phyloP scores from a whole-genome alignment of 2,888 invertebrate species.

The Morpho deidamia region DNA sequence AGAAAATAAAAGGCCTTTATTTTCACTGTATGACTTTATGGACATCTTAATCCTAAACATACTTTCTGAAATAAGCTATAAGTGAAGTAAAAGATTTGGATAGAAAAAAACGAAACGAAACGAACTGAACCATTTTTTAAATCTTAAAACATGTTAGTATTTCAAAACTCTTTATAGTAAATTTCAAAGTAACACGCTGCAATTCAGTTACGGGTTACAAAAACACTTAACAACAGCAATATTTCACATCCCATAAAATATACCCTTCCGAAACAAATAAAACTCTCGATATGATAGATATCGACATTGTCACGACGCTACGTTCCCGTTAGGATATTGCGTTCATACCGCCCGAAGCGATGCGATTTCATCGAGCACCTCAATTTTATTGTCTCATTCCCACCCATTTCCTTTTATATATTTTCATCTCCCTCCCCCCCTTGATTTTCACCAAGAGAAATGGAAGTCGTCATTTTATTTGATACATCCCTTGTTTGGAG shows the following conservation, averaged over 20 bases:
- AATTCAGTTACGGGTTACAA: background rate
- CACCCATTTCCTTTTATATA: constrained; percentile 22
- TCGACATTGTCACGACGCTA: constrained; percentile 25
- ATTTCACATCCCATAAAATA: constrained; percentile 15
- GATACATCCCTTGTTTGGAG: constrained; percentile 33
- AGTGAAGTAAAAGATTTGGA: too few relatives aligned
- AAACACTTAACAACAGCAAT: constrained; percentile 4
- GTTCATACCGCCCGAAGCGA: constrained; percentile 42
- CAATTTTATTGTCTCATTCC: constrained; percentile 29
- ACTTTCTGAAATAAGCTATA: too few relatives aligned
- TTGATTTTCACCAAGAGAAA: constrained; percentile 34
- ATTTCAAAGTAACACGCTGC: background rate
- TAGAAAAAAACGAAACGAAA: background rate
- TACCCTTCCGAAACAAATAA: constrained; percentile 14
- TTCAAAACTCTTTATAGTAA: too few relatives aligned
- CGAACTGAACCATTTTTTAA: background rate
- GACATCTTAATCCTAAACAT: too few relatives aligned
- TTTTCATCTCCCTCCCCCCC: constrained; percentile 20
- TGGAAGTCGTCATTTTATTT: constrained; percentile 39
- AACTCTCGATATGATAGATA: constrained; percentile 21
- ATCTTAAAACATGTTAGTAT: too few relatives aligned
- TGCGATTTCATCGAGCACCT: constrained; percentile 28
- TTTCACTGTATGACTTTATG: too few relatives aligned
- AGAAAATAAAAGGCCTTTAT: too few relatives aligned
- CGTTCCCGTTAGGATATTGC: constrained; percentile 43